Evolutionary conservation across 2,113 vertebrate genomes (phyloP).

Genomic region (Corvus hawaiiensis): DNA sequence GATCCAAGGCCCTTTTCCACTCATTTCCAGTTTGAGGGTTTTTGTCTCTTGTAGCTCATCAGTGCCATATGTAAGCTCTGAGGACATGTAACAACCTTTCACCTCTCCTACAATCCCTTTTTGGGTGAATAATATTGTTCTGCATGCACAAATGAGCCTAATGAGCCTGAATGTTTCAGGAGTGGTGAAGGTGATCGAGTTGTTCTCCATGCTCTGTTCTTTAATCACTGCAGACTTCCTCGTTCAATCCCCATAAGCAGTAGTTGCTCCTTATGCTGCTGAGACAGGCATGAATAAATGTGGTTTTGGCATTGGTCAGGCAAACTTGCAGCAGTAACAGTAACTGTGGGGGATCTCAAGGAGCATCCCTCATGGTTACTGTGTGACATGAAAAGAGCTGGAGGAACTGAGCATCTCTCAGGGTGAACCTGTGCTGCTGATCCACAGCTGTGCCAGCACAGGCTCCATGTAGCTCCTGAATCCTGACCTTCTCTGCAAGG

Average conservation of each 20-base stretch:
- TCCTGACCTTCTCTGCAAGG: background rate
- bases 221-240: slow-evolving; percentile 12
- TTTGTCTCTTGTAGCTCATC: background rate
- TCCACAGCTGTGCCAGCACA: background rate
- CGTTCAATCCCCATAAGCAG: background rate
- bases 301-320: background rate
- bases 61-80: background rate
- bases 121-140: slow-evolving; percentile 10
- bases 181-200: slow-evolving; percentile 11
- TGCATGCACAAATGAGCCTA: slow-evolving; percentile 29
- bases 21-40: background rate
- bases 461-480: background rate
- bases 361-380: background rate
- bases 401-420: background rate
- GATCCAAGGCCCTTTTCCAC: background rate
- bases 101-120: background rate
- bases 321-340: background rate
- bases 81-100: background rate
- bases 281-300: background rate
- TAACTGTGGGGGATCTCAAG: background rate
- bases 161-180: slow-evolving; percentile 21
- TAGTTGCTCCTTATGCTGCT: background rate
- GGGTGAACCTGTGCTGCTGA: background rate
- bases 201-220: background rate
- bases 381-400: background rate